phyloP scores from a whole-genome alignment of 2,113 vertebrate species.

The Microcebus jonahi region DNA sequence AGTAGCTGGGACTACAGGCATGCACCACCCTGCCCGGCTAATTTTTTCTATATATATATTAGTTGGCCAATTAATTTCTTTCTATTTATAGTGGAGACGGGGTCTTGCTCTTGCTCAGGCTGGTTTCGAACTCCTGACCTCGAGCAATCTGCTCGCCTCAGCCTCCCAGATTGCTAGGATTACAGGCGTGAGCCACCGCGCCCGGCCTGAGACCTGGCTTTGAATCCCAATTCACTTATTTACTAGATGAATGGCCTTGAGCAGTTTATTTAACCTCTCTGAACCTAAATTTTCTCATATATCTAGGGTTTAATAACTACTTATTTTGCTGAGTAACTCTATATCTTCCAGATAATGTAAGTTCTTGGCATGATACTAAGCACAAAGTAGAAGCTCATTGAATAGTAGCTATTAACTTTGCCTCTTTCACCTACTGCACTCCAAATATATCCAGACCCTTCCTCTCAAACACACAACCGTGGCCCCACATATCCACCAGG shows the following conservation, averaged over 20 bases:
- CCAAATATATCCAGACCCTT: background rate
- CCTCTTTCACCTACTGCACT: background rate
- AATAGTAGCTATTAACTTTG: background rate
- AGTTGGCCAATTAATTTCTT: too few species aligned
- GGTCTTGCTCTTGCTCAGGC: too few species aligned
- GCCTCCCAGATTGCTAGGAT: too few species aligned
- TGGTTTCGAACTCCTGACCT: too few species aligned
- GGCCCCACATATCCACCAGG: background rate
- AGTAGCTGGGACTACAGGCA: too few species aligned
- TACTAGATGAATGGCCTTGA: background rate
- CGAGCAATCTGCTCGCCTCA: too few species aligned
- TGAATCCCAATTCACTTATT: background rate
- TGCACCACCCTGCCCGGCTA: too few species aligned
- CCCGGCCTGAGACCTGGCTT: background rate
- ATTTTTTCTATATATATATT: too few species aligned
- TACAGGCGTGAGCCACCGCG: too few species aligned
- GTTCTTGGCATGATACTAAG: background rate
- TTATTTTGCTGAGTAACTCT: background rate
- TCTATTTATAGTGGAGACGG: too few species aligned
- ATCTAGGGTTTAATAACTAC: background rate
- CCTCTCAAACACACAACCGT: background rate
- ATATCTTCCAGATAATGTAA: background rate
- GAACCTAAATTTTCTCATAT: background rate
- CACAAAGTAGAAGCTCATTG: constrained; percentile 14
- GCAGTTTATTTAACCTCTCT: background rate